Base-by-base conservation (phyloP, 2,797 vertebrate genomes). In the Phataginus tetradactyla region DNA sequence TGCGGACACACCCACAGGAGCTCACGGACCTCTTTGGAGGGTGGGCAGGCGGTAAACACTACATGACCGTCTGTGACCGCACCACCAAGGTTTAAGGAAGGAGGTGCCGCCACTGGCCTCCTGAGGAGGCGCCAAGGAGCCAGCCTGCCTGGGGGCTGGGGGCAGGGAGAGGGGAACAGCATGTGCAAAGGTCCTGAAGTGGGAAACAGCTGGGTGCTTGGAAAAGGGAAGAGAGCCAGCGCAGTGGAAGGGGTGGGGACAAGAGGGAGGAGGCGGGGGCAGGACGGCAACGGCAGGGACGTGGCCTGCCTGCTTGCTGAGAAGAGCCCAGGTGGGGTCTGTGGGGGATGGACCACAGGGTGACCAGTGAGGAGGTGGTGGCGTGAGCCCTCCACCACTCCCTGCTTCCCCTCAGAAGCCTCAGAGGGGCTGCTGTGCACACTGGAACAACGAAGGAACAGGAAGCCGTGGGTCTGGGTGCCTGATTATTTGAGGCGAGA, bases 171-270 rank as follows among this genome's bases (percentile, higher is more conserved):
- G 14, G 39, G 77, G 53, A 59, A 10, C 11, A 29, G 23, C 66
- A 14, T 0, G 3, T 57, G 39, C 51, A 15, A n/a, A 59, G 88
- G 20, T 11, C 15, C 34, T 13, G 63, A n/a, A 13, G 29, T 29
- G 32, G 61, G 75, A 55, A 61, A 7, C 8, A 3, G 25, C 61
- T 66, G 3, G 27, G 27, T 15, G 23, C 0, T 12, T 32, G 25
- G 14, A 42, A 23, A 29, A 11, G 32, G n/a, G 57, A 63, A 51
- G 86, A 37, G 1, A 1, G 71, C 32, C 13, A 3, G 4, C 4
- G 0, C 0, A 5, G 69, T 0, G 32, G 9, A 20, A 20, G 21
- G 2, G 32, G 7, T 3, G 37, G 45, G 34, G 12, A 23, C 5
- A 5, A 3, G 8, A 12, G 13, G 55, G 32, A 20, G 32, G 25